These are phyloP conservation scores for Lamellibrachia luymesi DNA, from an alignment of 1,140 invertebrate species.

Conservation along the genomic window DNA sequence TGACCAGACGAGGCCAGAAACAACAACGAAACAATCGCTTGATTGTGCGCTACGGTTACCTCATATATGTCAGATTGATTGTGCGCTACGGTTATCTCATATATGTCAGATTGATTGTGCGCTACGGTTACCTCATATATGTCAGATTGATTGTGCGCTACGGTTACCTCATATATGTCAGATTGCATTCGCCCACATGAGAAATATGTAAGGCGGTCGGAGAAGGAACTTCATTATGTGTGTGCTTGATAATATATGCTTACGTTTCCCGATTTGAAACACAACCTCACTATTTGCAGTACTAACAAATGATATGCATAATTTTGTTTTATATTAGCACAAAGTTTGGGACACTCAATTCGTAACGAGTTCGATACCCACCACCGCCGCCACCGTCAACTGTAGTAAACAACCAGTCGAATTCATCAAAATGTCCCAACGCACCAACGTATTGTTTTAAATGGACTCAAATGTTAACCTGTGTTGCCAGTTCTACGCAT, in stretches of 20 bases:
- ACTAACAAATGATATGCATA: not conserved
- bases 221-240: not conserved
- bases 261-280: too few species aligned
- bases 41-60: not conserved
- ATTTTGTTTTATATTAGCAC: not conserved
- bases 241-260: not conserved
- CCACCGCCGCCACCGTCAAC: not conserved
- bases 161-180: not conserved
- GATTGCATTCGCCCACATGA: not conserved
- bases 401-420: not conserved
- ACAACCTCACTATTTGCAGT: not conserved
- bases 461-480: not conserved
- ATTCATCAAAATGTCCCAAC: not conserved
- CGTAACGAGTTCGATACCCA: not conserved
- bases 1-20: not conserved
- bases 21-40: not conserved
- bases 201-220: not conserved
- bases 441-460: not conserved
- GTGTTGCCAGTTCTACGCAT: not conserved
- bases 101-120: not conserved
- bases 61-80: not conserved
- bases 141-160: too few species aligned
- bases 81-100: too few species aligned
- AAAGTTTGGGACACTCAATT: not conserved
- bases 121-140: not conserved